Base-by-base conservation (phyloP, 2,113 vertebrate species). In the Gasterosteus nipponicus region DNA sequence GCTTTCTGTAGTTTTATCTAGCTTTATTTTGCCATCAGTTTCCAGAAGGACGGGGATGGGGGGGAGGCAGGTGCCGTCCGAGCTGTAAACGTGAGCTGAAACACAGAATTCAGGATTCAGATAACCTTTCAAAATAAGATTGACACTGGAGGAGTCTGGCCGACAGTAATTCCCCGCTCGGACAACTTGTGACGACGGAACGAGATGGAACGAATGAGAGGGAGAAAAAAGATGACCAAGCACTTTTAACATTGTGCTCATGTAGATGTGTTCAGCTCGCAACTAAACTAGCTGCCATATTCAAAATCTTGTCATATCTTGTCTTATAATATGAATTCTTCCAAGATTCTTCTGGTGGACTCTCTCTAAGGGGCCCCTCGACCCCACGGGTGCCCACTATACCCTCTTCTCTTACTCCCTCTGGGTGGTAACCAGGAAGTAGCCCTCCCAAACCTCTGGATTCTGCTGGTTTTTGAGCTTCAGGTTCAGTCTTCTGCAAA, bases 91-190 rank as follows among this genome's bases (percentile, higher is more conserved):
- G 33, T 62, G 42, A 75, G 66, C 72, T 26, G 18, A 31, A 72
- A 42, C 63, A 46, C 33, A 63, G 49, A 77, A 86, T 84, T 74
- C 64, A 56, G 82, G 86, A 77, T 26, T 26, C 22, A 80, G 84
- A 81, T 85, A 85, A 76, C 69, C 65, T 39, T 75, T 78, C 53
- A 72, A 76, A 83, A 85, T 82, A 22, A 78, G 81, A 88, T 80
- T 77, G 82, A 68, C 44, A 69, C 22, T n/a, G 60, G 74, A 72
- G 77, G 73, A 65, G 65, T 85, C 81, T 78, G 18, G 31, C 19
- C 62, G 73, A 65, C 70, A 73, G 39, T 26, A 73, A 74, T 59
- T 78, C 69, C 70, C 79, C 35, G 56, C 56, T 65, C 75, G 58
- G 66, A 80, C 70, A 76, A 44, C 38, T 41, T 73, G 62, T 33